Evolutionary conservation across 2,888 invertebrate species (phyloP).

Genomic region (Drosophila picticornis): DNA sequence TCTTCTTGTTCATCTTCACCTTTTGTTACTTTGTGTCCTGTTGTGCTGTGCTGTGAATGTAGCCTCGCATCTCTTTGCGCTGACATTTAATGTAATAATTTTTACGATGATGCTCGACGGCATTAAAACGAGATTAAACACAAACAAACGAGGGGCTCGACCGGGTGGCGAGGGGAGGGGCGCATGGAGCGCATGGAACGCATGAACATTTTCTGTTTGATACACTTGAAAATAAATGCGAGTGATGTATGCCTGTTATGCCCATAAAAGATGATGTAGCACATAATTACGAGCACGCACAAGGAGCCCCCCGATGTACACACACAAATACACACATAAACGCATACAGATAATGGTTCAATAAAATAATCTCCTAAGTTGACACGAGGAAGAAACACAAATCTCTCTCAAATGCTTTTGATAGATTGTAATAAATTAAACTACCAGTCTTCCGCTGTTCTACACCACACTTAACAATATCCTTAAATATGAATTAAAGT

Average conservation of each 20-base stretch:
- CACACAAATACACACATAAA: slow-evolving; percentile 4
- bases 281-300: slow-evolving; percentile 69
- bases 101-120: slow-evolving; percentile 80
- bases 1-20: slow-evolving; percentile 18
- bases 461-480: not conserved
- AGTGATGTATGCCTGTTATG: slow-evolving; percentile 52
- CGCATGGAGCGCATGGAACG: slow-evolving; percentile 6
- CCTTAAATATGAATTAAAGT: not conserved
- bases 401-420: slow-evolving; percentile 15
- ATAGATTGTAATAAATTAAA: slow-evolving; percentile 5
- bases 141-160: slow-evolving; percentile 67
- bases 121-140: slow-evolving; percentile 79
- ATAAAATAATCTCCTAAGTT: slow-evolving; percentile 45
- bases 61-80: slow-evolving; percentile 57
- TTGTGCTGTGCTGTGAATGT: slow-evolving; percentile 39
- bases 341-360: slow-evolving; percentile 37
- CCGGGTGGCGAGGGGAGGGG: not conserved
- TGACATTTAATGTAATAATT: slow-evolving; percentile 80
- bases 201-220: slow-evolving; percentile 53
- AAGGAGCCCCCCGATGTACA: slow-evolving; percentile 21
- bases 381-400: slow-evolving; percentile 1
- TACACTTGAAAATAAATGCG: slow-evolving; percentile 69
- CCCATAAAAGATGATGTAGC: slow-evolving; percentile 78
- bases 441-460: not conserved
- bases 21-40: slow-evolving; percentile 17